Evolutionary conservation across 2,113 vertebrate genomes (phyloP), one percentile per base, ranked within the genome.

Genomic region (Trochalopteron elliotii): DNA sequence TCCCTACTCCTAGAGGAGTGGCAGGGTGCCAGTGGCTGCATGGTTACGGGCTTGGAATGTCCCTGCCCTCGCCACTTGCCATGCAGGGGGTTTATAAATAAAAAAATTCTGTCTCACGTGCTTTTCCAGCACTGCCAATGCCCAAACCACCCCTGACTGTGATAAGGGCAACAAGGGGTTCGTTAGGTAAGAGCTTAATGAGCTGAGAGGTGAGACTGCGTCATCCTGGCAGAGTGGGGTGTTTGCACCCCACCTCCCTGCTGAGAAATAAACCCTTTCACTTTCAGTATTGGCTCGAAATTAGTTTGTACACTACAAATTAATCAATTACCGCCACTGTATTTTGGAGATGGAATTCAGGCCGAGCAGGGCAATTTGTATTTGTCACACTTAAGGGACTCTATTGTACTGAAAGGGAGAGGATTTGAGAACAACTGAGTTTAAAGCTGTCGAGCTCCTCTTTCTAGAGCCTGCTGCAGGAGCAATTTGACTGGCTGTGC

Each of bases 321-420:
- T 90, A 96, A 97, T 89, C 83, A 74, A 94, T 95, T 93, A 92
- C 59, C 6, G 35, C 31, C 81, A 8, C 44, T 3, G 25, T 55
- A 14, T 60, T 78, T 91, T 80, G 61, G 91, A 45, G 69, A 95
- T 89, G 90, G 25, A 63, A 94, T 64, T 52, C 80, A 55, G 93
- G 95, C 78, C 23, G 87, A 90, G 70, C 67, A 44, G 52, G 23
- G 20, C 42, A 76, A 25, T 96, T 96, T 81, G 87, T 92, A 84
- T 91, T 96, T 94, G 91, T 95, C 76, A 96, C 87, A 90, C 53
- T 93, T 87, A 85, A 77, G 83, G 91, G 77, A 27, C 76, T 93
- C 89, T 30, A 60, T 92, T 71, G 59, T 89, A 37, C 42, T 9
- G 3, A 79, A 52, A 74, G 2, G 24, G n/a, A 40, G 86, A 87